Evolutionary conservation across 2,113 vertebrate species (phyloP), one percentile per base, ranked within the genome.

Genomic region (Ptyas mucosa): DNA sequence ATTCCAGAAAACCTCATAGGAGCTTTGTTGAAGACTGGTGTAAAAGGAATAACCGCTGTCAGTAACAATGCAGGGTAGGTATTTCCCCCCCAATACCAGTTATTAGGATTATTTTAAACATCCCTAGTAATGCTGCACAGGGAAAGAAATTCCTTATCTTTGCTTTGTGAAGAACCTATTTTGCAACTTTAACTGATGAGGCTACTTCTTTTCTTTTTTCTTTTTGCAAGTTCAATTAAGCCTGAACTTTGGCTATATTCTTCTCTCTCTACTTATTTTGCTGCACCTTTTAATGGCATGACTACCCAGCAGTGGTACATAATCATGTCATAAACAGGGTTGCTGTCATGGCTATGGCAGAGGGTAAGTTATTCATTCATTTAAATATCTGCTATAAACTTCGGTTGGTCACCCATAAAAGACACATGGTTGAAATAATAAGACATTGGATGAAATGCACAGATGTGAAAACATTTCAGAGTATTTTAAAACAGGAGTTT

Each of bases 61-160:
- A 99, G 99, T 97, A 99, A 99, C 95, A 99, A 99, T 97, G 99
- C 99, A 58, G 99, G 99, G 99, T 99, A 97, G 96, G 98, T 97
- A 61, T 61, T 1, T n/a, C 1, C 57, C 0, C 51, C 26, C 90
- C 12, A 93, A 10, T 81, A 39, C 34, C 75, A 81, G 8, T 81
- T 21, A 21, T 43, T 43, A 81, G 75, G 75, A 81, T 81, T 81
- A 81, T 81, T 81, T 81, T 43, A 81, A 39, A 81, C 75, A 81
- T 39, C 34, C 18, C 34, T 26, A 39, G 88, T 69, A 23, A 23
- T 51, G 1, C 5, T 51, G 21, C 85, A 86, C 21, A 11, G 23
- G 23, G 24, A 26, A 43, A 15, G 12, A 86, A 46, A 46, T 52
- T 21, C 26, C 24, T 49, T 85, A 11, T 34, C 34, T 90, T 86